phyloP scores from a whole-genome alignment of 2,888 invertebrate genomes.

The Drosophila picticornis region DNA sequence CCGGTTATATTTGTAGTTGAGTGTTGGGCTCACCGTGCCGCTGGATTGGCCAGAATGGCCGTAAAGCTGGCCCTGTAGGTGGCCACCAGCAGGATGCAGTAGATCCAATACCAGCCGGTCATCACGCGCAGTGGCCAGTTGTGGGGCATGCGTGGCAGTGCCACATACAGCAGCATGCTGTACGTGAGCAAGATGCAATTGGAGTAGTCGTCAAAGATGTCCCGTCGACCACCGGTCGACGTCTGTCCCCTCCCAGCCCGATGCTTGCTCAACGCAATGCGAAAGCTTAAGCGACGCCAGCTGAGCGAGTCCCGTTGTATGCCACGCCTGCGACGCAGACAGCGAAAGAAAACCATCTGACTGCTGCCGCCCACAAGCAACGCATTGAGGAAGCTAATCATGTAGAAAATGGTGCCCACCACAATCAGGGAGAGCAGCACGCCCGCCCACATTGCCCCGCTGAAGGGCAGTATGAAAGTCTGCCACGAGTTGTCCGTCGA shows the following conservation, averaged over 20 bases:
- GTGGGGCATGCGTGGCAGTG: constrained; percentile 90
- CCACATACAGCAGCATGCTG: constrained; percentile 92
- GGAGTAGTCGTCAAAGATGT: constrained; percentile 90
- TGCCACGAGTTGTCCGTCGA: constrained; percentile 93
- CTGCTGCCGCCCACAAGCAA: constrained; percentile 40
- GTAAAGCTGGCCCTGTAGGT: constrained; percentile 94
- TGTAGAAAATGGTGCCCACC: constrained; percentile 89
- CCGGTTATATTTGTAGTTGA: neutral
- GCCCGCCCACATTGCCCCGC: constrained; percentile 91
- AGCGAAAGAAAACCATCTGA: constrained; percentile 54
- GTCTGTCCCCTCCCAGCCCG: constrained; percentile 6
- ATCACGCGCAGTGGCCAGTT: constrained; percentile 93
- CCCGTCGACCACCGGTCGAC: constrained; percentile 66
- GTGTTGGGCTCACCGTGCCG: constrained; percentile 86
- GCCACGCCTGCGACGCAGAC: constrained; percentile 36
- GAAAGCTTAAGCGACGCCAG: constrained; percentile 72
- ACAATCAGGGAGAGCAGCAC: constrained; percentile 89
- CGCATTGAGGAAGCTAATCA: constrained; percentile 86
- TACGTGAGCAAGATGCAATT: constrained; percentile 92
- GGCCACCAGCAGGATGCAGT: constrained; percentile 92
- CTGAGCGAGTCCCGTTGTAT: neutral
- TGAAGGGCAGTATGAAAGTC: constrained; percentile 92
- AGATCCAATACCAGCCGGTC: constrained; percentile 95
- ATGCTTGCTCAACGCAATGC: constrained; percentile 66
- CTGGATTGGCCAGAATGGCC: constrained; percentile 92